A percentile compares a stretch with the other conserved stretches of the same genome.
phyloP scores from a whole-genome alignment of 2,888 invertebrate species.

The Oxyscelio sp. region DNA sequence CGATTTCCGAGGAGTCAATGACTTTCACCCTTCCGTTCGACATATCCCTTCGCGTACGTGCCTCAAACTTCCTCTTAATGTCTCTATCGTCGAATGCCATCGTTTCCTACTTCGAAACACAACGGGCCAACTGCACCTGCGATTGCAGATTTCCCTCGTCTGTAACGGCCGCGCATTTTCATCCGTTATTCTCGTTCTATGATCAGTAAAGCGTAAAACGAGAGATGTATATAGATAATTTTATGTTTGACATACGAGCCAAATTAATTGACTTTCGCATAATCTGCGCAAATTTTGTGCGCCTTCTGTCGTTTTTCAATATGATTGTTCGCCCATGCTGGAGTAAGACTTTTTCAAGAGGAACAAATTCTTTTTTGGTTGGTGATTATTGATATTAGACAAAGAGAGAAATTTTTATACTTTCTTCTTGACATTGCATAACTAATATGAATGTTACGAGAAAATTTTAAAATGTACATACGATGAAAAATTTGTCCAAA shows the following conservation, averaged over 20 bases:
- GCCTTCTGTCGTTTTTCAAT: slow-evolving; percentile 19
- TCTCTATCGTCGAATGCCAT: slow-evolving; percentile 62
- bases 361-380: slow-evolving; percentile 20
- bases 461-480: too few relatives aligned
- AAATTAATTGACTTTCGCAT: slow-evolving; percentile 59
- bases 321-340: slow-evolving; percentile 6
- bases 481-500: too few relatives aligned
- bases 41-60: slow-evolving; percentile 45
- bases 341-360: slow-evolving; percentile 15
- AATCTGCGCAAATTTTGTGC: slow-evolving; percentile 25
- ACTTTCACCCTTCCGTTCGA: slow-evolving; percentile 50
- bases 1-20: slow-evolving; percentile 60
- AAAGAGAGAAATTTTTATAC: too few relatives aligned
- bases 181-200: slow-evolving; percentile 77
- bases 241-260: slow-evolving; percentile 77
- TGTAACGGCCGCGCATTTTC: slow-evolving; percentile 45
- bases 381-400: background rate
- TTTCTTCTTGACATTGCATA: too few relatives aligned
- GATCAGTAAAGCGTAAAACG: slow-evolving; percentile 84
- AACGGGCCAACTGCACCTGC: slow-evolving; percentile 46
- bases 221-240: slow-evolving; percentile 86
- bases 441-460: too few relatives aligned
- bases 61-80: slow-evolving; percentile 66
- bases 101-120: slow-evolving; percentile 41
- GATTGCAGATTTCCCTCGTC: slow-evolving; percentile 40